Base-by-base conservation (phyloP, 92 coral and sea anemone species). In the Epizoanthus rinbou region DNA sequence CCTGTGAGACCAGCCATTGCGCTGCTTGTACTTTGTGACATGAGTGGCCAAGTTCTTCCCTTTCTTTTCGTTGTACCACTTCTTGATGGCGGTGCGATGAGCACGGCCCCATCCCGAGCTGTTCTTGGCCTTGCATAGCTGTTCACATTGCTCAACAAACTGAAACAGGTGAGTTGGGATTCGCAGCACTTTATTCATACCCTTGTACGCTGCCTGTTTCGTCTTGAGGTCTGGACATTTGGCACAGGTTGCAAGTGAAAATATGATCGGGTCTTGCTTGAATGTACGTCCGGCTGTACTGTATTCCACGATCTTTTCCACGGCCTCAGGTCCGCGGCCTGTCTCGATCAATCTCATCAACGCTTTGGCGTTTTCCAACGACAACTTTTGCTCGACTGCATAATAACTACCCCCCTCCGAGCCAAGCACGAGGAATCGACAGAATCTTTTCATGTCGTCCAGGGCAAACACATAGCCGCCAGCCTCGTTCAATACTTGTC, bases 71-170 rank as follows among this genome's bases (percentile, higher is more conserved):
- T 82, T 88, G 75, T 95, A 95, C 98, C 98, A 95, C 57, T 93
- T 93, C 70, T 85, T 86, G 76, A 95, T 93, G 25, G 97, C 98
- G 9, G 85, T 91, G 54, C 98, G 84, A 76, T 95, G 98, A 25
- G 98, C 94, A 25, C 98, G 89, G 5, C 98, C 98, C 98, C 98
- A 95, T 19, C 98, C 98, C 1, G 96, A 22, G 47, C 65, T 93
- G 63, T 53, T 70, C 18, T 57, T 80, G 58, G 91, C 91, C 76
- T 80, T 86, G 85, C 98, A 91, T 0, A 91, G 67, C 54, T 69
- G 69, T 43, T 95, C 90, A 56, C 98, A 95, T 23, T 52, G 31
- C 64, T 91, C 98, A 7, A 95, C 94, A 81, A 95, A 95, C 59
- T 64, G 82, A 84, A 95, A 95, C 52, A 95, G 79, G 75, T 91